phyloP scores from a whole-genome alignment of 2,113 vertebrate species.

The Numida meleagris region DNA sequence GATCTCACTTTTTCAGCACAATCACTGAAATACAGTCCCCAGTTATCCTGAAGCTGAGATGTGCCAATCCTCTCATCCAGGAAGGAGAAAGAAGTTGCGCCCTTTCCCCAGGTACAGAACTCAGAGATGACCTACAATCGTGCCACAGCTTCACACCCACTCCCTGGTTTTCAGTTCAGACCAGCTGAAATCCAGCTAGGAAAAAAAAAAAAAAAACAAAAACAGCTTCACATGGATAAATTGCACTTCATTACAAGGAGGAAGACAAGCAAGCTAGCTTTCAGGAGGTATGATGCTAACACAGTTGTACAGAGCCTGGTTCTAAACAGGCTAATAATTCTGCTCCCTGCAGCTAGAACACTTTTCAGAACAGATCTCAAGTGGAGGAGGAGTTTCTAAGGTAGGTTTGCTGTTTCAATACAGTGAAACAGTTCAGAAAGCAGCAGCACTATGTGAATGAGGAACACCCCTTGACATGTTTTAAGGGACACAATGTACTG shows the following conservation, averaged over 20 bases:
- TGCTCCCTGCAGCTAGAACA: constrained; percentile 35
- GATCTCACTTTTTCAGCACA: neutral
- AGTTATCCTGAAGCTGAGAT: neutral
- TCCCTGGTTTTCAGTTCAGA: neutral
- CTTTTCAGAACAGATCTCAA: constrained; percentile 19
- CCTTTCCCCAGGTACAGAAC: neutral
- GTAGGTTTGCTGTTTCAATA: neutral
- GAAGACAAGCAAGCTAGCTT: constrained; percentile 1
- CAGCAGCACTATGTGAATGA: neutral
- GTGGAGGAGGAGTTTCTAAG: constrained; percentile 11
- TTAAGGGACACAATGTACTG: neutral
- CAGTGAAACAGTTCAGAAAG: neutral
- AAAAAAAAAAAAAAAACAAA: neutral
- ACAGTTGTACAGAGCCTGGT: neutral
- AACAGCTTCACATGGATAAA: neutral
- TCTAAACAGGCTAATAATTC: constrained; percentile 59
- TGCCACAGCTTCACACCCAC: neutral
- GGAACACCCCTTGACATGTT: neutral
- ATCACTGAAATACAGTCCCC: neutral
- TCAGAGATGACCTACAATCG: neutral
- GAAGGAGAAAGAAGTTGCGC: neutral
- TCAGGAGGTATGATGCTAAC: constrained; percentile 27
- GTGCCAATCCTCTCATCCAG: neutral
- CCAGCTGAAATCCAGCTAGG: constrained; percentile 37
- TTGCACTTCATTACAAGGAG: neutral